Base-by-base conservation (phyloP, 1,140 invertebrate genomes). In the Drosophila triauraria region DNA sequence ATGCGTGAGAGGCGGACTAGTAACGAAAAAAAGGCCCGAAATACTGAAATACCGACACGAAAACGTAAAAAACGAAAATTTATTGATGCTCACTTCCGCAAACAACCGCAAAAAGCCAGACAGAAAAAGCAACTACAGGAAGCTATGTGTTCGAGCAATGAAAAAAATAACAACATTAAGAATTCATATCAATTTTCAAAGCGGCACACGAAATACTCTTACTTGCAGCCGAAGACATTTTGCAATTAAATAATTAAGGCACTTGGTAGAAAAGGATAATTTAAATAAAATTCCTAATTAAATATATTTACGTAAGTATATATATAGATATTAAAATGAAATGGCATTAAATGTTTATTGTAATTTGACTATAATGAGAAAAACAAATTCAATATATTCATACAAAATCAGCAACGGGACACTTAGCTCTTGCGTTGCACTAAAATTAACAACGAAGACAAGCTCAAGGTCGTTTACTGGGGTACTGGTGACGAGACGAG, bases 51-150 rank as follows among this genome's bases (percentile, higher is more conserved):
- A 60, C 68, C 68, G 40, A 68, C 61, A 74, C 65, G 60, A 64
- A 65, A 50, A 68, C 60, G 63, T 88, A 88, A 88, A 88, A 88
- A 88, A 88, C 78, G 80, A 88, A 76, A 80, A 83, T 88, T 88
- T 83, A 88, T 88, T 69, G 83, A 80, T 64, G 80, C 63, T 48
- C 77, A 83, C 84, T 88, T 88, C 84, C 84, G 84, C 84, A 82
- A 78, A 88, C 57, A 81, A 78, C 74, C 78, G 58, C 78, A 80
- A 72, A 60, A 51, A 48, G 32, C 58, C 27, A 48, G 58, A 70
- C 72, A 50, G 35, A 47, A 69, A 51, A 50, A 65, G 56, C 65
- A 65, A 48, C 56, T 63, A 57, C 78, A 74, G 78, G 68, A 86
- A 76, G 72, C 71, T 43, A 70, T 82, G 60, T 67, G 58, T 74